Percentiles rank a stretch among this genome's conserved stretches.
phyloP scores from a whole-genome alignment of 2,888 invertebrate genomes.

The Caenorhabditis sinica region DNA sequence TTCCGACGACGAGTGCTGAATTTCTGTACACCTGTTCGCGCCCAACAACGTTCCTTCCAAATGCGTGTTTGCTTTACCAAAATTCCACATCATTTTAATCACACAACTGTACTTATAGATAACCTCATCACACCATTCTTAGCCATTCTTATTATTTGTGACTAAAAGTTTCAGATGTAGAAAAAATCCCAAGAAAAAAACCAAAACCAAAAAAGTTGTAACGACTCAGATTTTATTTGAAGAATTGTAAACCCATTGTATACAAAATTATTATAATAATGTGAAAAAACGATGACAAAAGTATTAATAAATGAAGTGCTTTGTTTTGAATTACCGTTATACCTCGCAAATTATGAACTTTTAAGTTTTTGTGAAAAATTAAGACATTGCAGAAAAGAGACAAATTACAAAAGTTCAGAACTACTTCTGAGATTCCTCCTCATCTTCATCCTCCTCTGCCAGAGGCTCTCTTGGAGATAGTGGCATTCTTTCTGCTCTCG shows the following conservation, averaged over 20 bases:
- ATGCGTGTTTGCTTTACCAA: conserved; percentile 62
- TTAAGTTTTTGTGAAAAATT: neutral
- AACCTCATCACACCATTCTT: conserved; percentile 12
- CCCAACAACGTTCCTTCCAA: neutral
- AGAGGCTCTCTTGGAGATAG: conserved; percentile 32
- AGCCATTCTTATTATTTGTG: conserved; percentile 12
- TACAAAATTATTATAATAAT: neutral
- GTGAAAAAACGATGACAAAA: conserved; percentile 17
- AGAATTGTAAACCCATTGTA: conserved; percentile 23
- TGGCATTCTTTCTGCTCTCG: conserved; percentile 43
- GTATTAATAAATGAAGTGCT: conserved; percentile 28
- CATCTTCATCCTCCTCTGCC: conserved; percentile 54
- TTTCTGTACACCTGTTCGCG: neutral
- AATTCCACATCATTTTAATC: conserved; percentile 38
- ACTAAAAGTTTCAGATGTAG: neutral
- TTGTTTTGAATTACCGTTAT: neutral
- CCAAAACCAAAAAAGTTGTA: neutral
- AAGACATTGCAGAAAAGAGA: too few relatives aligned
- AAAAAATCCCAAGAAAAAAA: conserved; percentile 10
- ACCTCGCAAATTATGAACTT: conserved; percentile 7
- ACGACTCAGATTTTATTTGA: conserved; percentile 47
- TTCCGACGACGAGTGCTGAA: conserved; percentile 61
- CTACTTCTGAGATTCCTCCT: neutral
- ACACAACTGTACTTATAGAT: neutral
- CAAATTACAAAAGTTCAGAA: too few relatives aligned